phyloP scores from a whole-genome alignment of 2,113 vertebrate species.

The Cavia aperea region DNA sequence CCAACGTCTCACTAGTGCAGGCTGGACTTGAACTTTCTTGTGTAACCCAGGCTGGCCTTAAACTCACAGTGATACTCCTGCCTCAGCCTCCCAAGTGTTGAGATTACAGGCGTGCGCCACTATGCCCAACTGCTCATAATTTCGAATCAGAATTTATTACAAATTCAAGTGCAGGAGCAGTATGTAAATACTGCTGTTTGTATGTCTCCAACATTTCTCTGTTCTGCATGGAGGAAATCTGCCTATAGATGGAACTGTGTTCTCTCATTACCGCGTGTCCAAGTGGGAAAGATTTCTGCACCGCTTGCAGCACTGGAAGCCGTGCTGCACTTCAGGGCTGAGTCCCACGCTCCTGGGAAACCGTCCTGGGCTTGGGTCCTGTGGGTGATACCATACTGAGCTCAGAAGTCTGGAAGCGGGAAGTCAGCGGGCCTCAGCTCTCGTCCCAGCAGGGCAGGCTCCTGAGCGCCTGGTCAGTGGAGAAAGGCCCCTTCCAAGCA shows the following conservation, averaged over 20 bases:
- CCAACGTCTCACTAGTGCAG: background rate
- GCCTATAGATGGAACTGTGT: too few relatives aligned
- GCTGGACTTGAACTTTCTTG: background rate
- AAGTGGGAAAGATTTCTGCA: background rate
- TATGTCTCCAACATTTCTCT: background rate
- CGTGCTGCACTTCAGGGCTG: accelerated
- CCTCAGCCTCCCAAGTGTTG: background rate
- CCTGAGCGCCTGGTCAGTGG: background rate
- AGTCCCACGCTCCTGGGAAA: background rate
- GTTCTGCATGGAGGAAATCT: background rate
- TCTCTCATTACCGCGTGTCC: background rate
- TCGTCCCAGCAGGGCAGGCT: background rate
- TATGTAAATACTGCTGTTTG: background rate
- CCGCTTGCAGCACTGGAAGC: background rate
- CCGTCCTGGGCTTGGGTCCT: accelerated
- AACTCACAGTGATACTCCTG: background rate
- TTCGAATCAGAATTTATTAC: background rate
- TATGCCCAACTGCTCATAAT: background rate
- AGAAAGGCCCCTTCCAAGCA: background rate
- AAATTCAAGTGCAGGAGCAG: background rate
- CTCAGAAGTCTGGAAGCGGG: background rate
- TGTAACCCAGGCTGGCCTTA: background rate
- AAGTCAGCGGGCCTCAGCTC: background rate
- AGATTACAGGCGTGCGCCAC: background rate
- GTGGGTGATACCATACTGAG: background rate